These are phyloP conservation scores for Fopius arisanus DNA, from an alignment of 1,140 invertebrate species.

Conservation along the genomic window DNA sequence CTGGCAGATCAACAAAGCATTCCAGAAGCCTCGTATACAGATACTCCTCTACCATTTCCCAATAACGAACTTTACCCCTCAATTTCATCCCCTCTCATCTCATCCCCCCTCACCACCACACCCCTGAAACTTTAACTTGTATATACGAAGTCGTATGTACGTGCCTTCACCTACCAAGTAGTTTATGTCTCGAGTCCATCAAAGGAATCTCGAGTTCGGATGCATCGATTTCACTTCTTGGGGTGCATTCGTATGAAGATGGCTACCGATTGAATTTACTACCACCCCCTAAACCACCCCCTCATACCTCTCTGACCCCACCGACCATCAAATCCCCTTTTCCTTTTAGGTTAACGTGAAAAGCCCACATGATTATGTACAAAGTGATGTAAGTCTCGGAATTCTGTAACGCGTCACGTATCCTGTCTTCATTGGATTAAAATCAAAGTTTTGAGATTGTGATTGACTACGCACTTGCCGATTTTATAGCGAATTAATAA, in stretches of 20 bases:
- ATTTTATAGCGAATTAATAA: too few relatives aligned
- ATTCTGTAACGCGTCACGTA: background rate
- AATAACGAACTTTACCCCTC: conserved; percentile 26
- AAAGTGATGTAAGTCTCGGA: conserved; percentile 5
- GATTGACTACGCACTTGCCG: background rate
- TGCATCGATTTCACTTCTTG: conserved; percentile 13
- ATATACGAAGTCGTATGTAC: conserved; percentile 22
- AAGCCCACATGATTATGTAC: conserved; percentile 9
- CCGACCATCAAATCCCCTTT: background rate
- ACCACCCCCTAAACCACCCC: background rate
- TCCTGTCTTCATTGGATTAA: background rate
- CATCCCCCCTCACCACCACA: background rate
- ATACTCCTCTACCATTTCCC: conserved; percentile 24
- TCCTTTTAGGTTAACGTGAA: background rate
- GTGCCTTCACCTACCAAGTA: conserved; percentile 29
- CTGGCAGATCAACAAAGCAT: conserved; percentile 29
- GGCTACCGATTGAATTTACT: conserved; percentile 25
- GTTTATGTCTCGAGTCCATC: conserved; percentile 22
- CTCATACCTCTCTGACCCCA: background rate
- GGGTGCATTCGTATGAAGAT: conserved; percentile 15
- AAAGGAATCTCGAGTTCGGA: conserved; percentile 20
- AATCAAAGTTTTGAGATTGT: background rate
- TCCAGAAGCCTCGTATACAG: conserved; percentile 10
- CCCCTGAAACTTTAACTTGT: conserved; percentile 26
- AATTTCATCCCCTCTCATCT: background rate